Base-by-base conservation (phyloP, 2,888 invertebrate genomes). In the Entomobrya multifasciata region DNA sequence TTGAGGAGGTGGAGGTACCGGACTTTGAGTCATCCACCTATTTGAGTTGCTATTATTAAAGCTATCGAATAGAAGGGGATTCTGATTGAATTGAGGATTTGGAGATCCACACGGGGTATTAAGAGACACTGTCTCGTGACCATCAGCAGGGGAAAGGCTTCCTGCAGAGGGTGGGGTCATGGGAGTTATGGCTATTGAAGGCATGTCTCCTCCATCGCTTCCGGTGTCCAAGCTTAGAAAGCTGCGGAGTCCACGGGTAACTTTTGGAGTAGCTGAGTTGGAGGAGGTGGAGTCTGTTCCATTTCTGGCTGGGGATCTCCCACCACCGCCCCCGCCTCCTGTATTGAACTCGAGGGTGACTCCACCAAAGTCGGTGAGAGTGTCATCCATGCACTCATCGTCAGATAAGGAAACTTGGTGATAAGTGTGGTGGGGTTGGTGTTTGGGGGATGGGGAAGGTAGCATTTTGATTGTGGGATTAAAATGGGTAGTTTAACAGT, bases 1-100 rank as follows among this genome's bases (percentile, higher is more conserved):
- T 93, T 93, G n/a, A 93, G 93, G 15, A 20, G 87, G 89, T 17
- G 89, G 91, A 70, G n/a, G n/a, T n/a, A 89, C 86, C 22, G 89
- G 91, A 79, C 82, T 91, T 77, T 88, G 86, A 6, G 89, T 86
- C 80, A 90, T 87, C 90, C 90, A 90, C 47, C 89, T 77, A 27
- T 76, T 62, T n/a, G n/a, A n/a, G 83, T 87, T 88, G 22, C 83
- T 85, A 20, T 82, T 87, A 4, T 47, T 60, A 27, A 85, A 82
- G 4, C 44, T 17, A 11, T 62, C n/a, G n/a, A n/a, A n/a, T n/a
- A n/a, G n/a, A n/a, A n/a, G n/a, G n/a, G n/a, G 67, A 11, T 85
- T 77, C 2, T 83, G 77, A 49, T 78, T 41, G 20, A 78, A 44
- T n/a, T 82, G 67, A 30, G 86, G n/a, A n/a, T n/a, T n/a, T n/a